These are phyloP conservation scores for Brachyhypopomus gauderio DNA, from an alignment of 2,113 vertebrate genomes.

Conservation along the genomic window DNA sequence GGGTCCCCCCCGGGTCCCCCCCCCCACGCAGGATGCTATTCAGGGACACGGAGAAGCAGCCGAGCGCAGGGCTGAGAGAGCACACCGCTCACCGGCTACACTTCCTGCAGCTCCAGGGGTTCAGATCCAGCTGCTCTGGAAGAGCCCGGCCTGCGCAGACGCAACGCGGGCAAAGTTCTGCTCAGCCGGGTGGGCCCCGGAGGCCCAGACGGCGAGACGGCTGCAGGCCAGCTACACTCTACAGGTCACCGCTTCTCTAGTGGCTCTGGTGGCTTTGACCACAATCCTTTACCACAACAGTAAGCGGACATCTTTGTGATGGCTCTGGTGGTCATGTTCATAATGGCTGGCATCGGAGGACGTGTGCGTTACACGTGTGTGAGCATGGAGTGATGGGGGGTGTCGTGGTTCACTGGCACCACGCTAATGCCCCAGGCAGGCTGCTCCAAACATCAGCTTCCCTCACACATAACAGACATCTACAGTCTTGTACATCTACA, in stretches of 20 bases:
- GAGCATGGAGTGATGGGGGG: neutral
- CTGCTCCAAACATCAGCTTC: neutral
- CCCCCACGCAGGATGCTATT: neutral
- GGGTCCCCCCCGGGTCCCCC: neutral
- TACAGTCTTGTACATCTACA: neutral
- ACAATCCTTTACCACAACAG: too few species aligned
- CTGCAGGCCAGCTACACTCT: neutral
- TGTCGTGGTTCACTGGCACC: neutral
- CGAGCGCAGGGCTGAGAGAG: too few species aligned
- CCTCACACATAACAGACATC: neutral
- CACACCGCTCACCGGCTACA: neutral
- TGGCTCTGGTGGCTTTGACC: too few species aligned
- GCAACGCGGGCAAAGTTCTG: neutral
- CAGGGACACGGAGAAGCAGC: neutral
- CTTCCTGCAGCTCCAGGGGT: neutral
- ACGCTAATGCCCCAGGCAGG: neutral
- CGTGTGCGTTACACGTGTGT: neutral
- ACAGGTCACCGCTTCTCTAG: neutral
- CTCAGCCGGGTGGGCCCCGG: neutral
- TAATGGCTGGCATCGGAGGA: neutral
- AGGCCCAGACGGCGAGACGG: neutral
- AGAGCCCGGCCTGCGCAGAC: neutral
- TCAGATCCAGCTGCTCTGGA: neutral
- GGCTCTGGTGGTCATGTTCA: neutral
- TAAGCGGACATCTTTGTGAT: too few species aligned